Conservation (phyloP, 2,113 vertebrate species). For the Cercocebus atys region DNA sequence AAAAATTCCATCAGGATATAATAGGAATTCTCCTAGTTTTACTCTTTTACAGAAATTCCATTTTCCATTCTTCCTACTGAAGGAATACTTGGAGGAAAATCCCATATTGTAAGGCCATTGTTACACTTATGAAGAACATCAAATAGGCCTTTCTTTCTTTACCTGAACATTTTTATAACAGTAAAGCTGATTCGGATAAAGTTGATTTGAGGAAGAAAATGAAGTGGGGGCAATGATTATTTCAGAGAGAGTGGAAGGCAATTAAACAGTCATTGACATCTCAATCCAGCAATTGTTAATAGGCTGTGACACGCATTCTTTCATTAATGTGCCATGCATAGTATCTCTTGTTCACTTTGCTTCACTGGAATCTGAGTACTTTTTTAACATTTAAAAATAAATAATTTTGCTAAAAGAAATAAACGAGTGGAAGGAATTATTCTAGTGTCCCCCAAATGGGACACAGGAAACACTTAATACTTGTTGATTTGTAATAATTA, state of each 20-base stretch:
- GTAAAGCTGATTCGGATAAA: neutral
- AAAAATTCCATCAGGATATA: neutral
- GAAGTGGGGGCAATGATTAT: neutral
- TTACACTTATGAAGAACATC: neutral
- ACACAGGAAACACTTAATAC: neutral
- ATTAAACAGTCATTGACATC: neutral
- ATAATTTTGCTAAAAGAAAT: neutral
- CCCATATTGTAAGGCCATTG: neutral
- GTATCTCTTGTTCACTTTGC: neutral
- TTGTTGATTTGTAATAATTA: slow-evolving; percentile 37
- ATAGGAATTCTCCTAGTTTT: neutral
- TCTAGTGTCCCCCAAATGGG: neutral
- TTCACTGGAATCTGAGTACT: neutral
- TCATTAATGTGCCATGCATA: neutral
- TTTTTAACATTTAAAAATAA: slow-evolving; percentile 42
- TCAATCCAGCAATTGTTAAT: neutral
- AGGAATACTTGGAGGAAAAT: neutral
- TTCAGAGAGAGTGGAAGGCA: neutral
- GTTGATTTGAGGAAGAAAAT: neutral
- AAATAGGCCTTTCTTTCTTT: neutral
- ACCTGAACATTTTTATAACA: neutral
- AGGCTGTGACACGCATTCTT: neutral
- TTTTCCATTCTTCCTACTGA: neutral
- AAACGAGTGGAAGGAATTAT: neutral
- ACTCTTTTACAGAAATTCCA: neutral